phyloP scores from a whole-genome alignment of 2,113 vertebrate species.

The Aphyosemion australe region DNA sequence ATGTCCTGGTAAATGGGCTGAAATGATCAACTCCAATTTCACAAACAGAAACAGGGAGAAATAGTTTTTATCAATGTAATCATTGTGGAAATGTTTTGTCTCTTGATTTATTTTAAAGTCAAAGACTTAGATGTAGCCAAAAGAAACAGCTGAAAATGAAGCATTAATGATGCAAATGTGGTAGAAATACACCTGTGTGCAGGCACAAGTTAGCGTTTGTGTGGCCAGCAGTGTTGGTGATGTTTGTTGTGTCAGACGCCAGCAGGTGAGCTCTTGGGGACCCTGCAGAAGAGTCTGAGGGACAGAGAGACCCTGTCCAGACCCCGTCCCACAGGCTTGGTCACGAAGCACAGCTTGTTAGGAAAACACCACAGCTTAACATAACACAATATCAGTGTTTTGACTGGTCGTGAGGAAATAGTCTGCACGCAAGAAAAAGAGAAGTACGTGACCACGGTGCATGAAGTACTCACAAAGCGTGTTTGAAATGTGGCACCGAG shows the following conservation, averaged over 20 bases:
- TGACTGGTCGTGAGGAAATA: constrained; percentile 76
- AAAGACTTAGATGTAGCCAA: background rate
- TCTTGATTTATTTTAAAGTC: constrained; percentile 5
- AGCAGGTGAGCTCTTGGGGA: constrained; percentile 64
- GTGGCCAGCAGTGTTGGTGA: background rate
- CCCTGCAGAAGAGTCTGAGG: constrained; percentile 44
- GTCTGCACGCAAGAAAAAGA: constrained; percentile 69
- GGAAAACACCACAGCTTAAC: constrained; percentile 76
- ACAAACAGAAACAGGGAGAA: constrained; percentile 45
- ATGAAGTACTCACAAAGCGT: constrained; percentile 60
- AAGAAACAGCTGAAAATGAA: constrained; percentile 2
- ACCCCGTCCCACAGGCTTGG: constrained; percentile 62
- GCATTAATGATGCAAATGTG: constrained; percentile 4
- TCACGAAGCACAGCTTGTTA: constrained; percentile 71
- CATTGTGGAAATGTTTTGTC: constrained; percentile 1
- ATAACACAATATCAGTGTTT: constrained; percentile 80
- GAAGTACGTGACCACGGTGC: constrained; percentile 52
- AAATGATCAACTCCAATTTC: constrained; percentile 44
- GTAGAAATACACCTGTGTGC: background rate
- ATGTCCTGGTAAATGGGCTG: constrained; percentile 63
- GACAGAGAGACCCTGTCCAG: constrained; percentile 78
- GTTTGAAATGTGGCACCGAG: constrained; percentile 7
- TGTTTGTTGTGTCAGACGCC: constrained; percentile 70
- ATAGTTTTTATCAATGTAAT: constrained; percentile 12
- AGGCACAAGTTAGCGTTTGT: background rate